Evolutionary conservation across 2,888 invertebrate genomes (phyloP).

Genomic region (Bugulina stolonifera): DNA sequence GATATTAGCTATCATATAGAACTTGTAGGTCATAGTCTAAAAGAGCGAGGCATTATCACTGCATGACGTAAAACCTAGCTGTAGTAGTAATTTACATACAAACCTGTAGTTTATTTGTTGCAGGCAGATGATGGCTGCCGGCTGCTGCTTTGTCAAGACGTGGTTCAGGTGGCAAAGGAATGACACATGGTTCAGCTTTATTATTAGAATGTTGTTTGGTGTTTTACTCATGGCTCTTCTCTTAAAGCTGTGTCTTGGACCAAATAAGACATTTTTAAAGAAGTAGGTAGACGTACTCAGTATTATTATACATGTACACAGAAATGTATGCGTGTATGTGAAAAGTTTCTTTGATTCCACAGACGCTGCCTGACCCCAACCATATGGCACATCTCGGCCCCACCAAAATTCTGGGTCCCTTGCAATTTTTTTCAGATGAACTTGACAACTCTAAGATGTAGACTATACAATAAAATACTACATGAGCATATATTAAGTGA

Average conservation of each 20-base stretch:
- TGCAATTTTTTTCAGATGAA: no score
- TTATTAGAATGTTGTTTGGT: background rate
- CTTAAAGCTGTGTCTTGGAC: background rate
- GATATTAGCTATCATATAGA: no score
- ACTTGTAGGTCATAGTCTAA: no score
- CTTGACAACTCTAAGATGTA: no score
- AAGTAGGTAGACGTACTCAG: background rate
- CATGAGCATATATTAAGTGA: no score
- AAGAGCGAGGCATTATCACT: no score
- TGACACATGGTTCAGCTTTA: background rate
- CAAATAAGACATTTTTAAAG: background rate
- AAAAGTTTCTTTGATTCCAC: background rate
- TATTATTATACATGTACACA: background rate
- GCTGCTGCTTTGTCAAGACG: background rate
- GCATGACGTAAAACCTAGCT: no score
- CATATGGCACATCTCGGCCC: background rate
- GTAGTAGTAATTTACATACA: no score
- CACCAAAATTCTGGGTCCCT: no score
- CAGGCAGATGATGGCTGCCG: background rate
- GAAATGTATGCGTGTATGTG: background rate
- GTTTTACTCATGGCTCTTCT: background rate
- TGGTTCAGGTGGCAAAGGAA: background rate
- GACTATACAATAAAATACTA: no score
- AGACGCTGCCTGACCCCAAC: background rate
- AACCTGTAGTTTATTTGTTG: no score